Conservation (phyloP, 37 sponge, comb jelly and placozoan species). For the Ianthella basta region DNA sequence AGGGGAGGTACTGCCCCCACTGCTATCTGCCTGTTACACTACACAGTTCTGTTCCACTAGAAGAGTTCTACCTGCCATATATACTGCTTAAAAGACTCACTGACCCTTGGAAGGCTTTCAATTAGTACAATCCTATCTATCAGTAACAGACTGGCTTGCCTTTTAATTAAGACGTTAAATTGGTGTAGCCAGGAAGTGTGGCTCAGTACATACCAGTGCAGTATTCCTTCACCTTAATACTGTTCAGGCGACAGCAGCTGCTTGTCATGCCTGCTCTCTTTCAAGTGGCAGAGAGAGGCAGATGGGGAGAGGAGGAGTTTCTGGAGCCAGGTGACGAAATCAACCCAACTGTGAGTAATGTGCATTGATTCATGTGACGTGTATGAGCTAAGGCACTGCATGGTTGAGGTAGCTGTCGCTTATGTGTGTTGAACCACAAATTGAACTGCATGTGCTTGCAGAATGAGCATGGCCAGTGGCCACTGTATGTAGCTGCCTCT, state of each 20-base stretch:
- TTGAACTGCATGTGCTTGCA: not conserved
- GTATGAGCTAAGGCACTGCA: not conserved
- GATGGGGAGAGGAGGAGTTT: not conserved
- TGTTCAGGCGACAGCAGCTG: not conserved
- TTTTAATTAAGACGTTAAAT: too few species aligned
- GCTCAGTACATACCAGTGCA: too few species aligned
- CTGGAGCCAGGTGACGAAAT: conserved; percentile 75
- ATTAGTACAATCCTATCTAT: too few species aligned
- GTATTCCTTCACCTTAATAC: too few species aligned
- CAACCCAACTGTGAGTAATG: conserved; percentile 59
- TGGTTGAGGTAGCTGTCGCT: not conserved
- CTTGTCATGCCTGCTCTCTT: not conserved
- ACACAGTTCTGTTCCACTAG: too few species aligned
- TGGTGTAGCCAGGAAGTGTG: too few species aligned
- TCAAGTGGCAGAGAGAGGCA: not conserved
- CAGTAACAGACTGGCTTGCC: too few species aligned
- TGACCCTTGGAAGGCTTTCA: too few species aligned
- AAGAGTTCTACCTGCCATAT: too few species aligned
- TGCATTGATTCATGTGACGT: not conserved
- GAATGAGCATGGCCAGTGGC: conserved; percentile 17
- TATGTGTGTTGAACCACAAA: not conserved
- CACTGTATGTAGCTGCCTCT: conserved; percentile 57
- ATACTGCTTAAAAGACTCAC: too few species aligned
- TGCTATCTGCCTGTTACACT: too few species aligned
- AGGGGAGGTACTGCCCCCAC: too few species aligned